Evolutionary conservation across 2,888 invertebrate genomes (phyloP), one percentile per base, ranked within the genome.

Genomic region (Brenthis ino): DNA sequence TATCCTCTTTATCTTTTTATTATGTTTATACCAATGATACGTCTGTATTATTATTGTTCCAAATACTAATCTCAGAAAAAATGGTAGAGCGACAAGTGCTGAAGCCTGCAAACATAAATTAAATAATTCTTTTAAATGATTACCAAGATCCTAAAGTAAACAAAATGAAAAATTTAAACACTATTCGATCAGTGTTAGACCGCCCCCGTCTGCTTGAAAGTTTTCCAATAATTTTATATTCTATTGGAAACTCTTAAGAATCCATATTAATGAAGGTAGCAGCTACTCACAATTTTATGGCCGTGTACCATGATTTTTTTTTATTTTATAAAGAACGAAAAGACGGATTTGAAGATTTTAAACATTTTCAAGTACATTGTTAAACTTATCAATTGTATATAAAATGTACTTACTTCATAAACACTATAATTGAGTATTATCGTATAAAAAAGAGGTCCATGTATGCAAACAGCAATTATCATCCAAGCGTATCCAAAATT

Each of bases 401-500:
- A 37, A 43, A 11, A 43, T 43, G 1, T 37, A 84, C 87, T 83
- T 74, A 93, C 92, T 68, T 80, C 81, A 67, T 89, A 89, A 73
- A 92, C 83, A 63, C 80, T 83, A 68, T 86, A 90, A 58, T 79
- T 75, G 33, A 82, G 77, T 13, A 90, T 83, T 68, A 80, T 81
- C 1, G 84, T 82, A 65, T 92, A 93, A 67, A 82, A 93, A 13
- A 91, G 75, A 3, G 92, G 90, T 24, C 91, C 91, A 65, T 92
- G 85, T 57, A 88, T 80, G 64, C 91, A 88, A 14, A 93, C 43
- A 0, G 91, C 79, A 66, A 88, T 87, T 24, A 92, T 90, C 82
- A 91, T 89, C 92, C 92, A 93, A n/a, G 90, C 80, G 68, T 92
- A 93, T 53, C 92, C 92, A 75, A 89, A 92, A 73, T 92, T 91